phyloP scores from a whole-genome alignment of 2,797 vertebrate species.

The Labroides dimidiatus region DNA sequence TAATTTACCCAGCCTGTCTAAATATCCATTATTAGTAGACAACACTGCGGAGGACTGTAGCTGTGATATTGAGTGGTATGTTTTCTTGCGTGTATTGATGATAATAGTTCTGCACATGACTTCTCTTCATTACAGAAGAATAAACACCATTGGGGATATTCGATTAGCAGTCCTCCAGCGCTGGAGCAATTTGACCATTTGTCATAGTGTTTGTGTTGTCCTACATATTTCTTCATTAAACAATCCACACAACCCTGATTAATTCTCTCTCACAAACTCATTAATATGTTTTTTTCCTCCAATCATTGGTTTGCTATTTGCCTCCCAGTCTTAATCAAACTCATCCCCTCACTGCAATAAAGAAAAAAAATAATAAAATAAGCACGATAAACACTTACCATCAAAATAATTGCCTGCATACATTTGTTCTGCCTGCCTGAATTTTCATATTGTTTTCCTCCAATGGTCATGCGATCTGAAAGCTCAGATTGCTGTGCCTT shows the following conservation, averaged over 20 bases:
- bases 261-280: conserved; percentile 66
- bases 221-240: conserved; percentile 68
- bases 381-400: conserved; percentile 65
- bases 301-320: conserved; percentile 69
- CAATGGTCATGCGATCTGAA: conserved; percentile 49
- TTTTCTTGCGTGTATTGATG: conserved; percentile 29
- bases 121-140: conserved; percentile 20
- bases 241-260: conserved; percentile 57
- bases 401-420: conserved; percentile 76
- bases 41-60: neutral
- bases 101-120: conserved; percentile 23
- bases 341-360: conserved; percentile 71
- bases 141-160: conserved; percentile 20
- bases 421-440: conserved; percentile 77
- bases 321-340: conserved; percentile 79
- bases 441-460: conserved; percentile 77
- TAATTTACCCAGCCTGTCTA: too few species aligned
- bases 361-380: conserved; percentile 48
- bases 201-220: conserved; percentile 50
- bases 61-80: neutral
- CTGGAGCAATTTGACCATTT: conserved; percentile 36
- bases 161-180: conserved; percentile 28
- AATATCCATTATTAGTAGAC: neutral
- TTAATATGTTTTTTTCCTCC: conserved; percentile 65
- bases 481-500: conserved; percentile 46